phyloP scores from a whole-genome alignment of 2,113 vertebrate genomes.

The Myrmecophaga tridactyla region DNA sequence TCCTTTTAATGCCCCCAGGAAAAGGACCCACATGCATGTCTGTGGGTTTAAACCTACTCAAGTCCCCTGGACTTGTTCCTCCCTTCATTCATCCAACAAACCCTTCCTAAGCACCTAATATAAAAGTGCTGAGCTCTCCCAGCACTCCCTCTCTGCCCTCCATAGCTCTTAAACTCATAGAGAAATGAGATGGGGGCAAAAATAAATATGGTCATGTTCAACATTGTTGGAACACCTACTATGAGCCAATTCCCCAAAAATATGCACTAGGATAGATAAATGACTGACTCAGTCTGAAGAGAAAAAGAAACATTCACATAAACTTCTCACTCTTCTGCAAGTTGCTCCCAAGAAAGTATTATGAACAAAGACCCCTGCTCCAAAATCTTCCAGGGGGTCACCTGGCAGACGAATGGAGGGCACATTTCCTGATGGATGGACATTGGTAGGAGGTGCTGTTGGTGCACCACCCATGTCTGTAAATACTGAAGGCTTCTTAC shows the following conservation, averaged over 20 bases:
- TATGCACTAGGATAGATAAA: neutral
- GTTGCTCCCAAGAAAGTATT: neutral
- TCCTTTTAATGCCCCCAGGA: neutral
- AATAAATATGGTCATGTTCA: neutral
- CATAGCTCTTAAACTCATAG: neutral
- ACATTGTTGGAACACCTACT: neutral
- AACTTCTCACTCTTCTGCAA: neutral
- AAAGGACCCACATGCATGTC: neutral
- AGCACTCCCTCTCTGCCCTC: neutral
- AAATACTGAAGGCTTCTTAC: neutral
- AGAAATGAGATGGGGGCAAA: neutral
- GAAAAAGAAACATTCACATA: neutral
- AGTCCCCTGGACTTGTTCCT: neutral
- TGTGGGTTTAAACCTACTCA: neutral
- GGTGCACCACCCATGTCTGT: too few species aligned
- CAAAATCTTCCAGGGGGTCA: neutral
- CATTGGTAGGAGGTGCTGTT: neutral
- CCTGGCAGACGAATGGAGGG: neutral
- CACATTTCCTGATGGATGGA: neutral
- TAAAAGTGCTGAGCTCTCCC: neutral
- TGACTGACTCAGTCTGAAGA: neutral
- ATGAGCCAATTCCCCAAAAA: neutral
- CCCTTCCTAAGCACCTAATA: neutral
- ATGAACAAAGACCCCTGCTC: neutral
- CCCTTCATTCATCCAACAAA: neutral